phyloP scores from a whole-genome alignment of 2,888 invertebrate genomes.

The Limnephilus rhombicus region DNA sequence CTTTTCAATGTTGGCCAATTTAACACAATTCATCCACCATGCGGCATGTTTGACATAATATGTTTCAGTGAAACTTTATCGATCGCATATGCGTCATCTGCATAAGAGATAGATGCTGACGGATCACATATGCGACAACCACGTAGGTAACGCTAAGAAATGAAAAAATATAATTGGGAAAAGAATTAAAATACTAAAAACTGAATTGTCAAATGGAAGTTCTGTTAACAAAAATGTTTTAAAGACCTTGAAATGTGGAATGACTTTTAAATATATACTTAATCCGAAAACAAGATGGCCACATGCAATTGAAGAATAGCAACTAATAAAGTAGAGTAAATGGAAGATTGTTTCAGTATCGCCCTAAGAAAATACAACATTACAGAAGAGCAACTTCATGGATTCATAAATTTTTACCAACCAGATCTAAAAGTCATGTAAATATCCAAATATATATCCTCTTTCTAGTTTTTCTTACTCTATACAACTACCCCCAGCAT shows the following conservation, averaged over 20 bases:
- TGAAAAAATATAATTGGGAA: background rate
- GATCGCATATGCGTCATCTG: too few relatives aligned
- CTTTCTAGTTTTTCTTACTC: background rate
- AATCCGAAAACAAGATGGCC: background rate
- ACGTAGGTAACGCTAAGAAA: background rate
- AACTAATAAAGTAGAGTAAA: background rate
- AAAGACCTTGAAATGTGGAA: background rate
- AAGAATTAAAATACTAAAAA: background rate
- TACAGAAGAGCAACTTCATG: background rate
- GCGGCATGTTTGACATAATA: too few relatives aligned
- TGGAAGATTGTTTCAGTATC: background rate
- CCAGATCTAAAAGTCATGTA: background rate
- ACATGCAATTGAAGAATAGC: background rate
- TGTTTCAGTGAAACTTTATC: too few relatives aligned
- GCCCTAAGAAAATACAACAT: background rate
- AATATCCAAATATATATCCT: background rate
- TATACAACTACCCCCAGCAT: background rate
- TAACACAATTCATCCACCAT: too few relatives aligned
- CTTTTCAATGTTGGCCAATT: too few relatives aligned
- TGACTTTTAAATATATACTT: background rate
- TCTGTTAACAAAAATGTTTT: background rate
- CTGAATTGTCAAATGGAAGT: background rate
- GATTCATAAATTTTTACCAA: background rate
- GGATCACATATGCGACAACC: too few relatives aligned
- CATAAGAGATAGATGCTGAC: too few relatives aligned